Evolutionary conservation across 2,888 invertebrate species (phyloP).

Genomic region (Drosophila cognata): DNA sequence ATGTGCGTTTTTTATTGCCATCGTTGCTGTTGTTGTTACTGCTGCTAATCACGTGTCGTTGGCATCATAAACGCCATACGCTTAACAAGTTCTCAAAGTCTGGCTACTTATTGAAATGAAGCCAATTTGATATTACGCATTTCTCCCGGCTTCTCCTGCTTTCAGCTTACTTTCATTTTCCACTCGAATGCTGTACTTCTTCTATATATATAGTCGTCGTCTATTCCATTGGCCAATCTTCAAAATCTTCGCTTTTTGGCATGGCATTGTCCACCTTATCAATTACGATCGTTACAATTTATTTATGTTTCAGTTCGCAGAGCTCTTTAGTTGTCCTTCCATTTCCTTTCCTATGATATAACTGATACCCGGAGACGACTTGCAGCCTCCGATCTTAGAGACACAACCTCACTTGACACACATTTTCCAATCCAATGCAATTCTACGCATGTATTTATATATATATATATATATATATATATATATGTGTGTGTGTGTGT

Average conservation of each 20-base stretch:
- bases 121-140: background rate
- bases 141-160: too few species aligned
- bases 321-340: too few species aligned
- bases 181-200: background rate
- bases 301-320: too few species aligned
- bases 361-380: background rate
- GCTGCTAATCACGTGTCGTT: slow-evolving; percentile 37
- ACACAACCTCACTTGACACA: slow-evolving; percentile 33
- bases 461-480: background rate
- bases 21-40: background rate
- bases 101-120: background rate
- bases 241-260: too few species aligned
- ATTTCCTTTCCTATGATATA: background rate
- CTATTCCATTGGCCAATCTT: background rate
- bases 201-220: background rate
- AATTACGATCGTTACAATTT: too few species aligned
- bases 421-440: slow-evolving; percentile 21
- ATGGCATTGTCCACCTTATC: too few species aligned
- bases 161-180: background rate
- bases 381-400: slow-evolving; percentile 1
- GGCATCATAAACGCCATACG: slow-evolving; percentile 22
- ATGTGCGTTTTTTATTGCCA: slow-evolving; percentile 10
- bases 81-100: background rate
- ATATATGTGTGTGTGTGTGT: background rate
- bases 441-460: background rate